Percentiles rank a stretch among this genome's conserved stretches.
These are phyloP conservation scores for Diabrotica virgifera DNA, from an alignment of 1,140 invertebrate species.

Conservation along the genomic window DNA sequence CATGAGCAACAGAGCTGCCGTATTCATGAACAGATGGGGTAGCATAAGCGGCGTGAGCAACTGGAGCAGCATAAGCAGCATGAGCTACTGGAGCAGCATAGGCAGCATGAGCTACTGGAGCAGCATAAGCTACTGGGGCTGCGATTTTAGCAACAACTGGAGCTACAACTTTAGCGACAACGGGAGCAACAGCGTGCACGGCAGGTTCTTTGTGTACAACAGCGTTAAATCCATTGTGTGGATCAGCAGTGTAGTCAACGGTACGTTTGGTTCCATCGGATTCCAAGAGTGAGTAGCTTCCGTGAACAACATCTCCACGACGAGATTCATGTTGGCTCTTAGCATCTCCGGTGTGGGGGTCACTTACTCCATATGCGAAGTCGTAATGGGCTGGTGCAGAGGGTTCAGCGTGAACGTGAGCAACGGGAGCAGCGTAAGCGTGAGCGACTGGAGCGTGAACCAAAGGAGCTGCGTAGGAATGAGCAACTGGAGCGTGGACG, in stretches of 20 bases:
- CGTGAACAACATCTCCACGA: constrained; percentile 30
- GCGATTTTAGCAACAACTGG: constrained; percentile 8
- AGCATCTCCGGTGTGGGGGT: constrained; percentile 51
- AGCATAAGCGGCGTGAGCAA: background rate
- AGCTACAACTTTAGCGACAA: constrained; percentile 10
- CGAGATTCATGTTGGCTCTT: constrained; percentile 35
- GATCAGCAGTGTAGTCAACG: constrained; percentile 62
- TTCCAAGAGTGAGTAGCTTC: constrained; percentile 49
- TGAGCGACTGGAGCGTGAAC: too few relatives aligned
- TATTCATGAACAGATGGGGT: background rate
- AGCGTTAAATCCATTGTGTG: constrained; percentile 52
- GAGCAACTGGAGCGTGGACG: background rate
- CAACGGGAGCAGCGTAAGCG: constrained; percentile 7
- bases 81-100: background rate
- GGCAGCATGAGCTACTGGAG: constrained; percentile 37
- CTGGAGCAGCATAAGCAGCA: background rate
- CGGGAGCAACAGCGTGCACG: constrained; percentile 8
- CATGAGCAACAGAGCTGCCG: constrained; percentile 2
- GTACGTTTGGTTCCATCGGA: constrained; percentile 59
- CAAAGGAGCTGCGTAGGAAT: constrained; percentile 7
- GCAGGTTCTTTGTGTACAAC: constrained; percentile 38
- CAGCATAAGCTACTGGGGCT: constrained; percentile 16
- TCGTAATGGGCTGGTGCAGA: constrained; percentile 29
- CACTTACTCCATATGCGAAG: constrained; percentile 39
- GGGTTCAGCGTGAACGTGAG: constrained; percentile 23